Conservation (phyloP, 2,797 vertebrate species). For the Mormyrops attenuatus region DNA sequence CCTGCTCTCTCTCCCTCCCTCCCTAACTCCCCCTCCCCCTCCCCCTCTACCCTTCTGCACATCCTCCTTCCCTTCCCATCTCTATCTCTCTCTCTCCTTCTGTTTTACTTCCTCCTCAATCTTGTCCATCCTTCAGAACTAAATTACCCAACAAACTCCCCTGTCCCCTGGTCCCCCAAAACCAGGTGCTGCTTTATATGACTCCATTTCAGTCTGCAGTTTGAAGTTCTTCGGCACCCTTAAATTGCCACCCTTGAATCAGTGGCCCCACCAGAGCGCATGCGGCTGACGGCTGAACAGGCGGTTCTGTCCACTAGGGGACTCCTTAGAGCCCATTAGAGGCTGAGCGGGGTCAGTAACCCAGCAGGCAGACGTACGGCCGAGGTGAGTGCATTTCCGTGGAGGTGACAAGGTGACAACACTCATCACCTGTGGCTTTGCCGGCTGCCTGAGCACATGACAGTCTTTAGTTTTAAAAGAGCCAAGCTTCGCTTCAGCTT, state of each 20-base stretch:
- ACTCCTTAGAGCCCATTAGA: neutral
- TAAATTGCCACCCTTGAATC: neutral
- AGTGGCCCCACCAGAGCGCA: neutral
- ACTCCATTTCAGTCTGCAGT: neutral
- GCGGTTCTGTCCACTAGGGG: neutral
- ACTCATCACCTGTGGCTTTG: constrained; percentile 16
- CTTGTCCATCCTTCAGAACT: neutral
- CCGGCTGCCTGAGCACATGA: neutral
- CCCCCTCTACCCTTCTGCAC: neutral
- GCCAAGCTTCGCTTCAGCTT: no score
- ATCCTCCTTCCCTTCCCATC: constrained; percentile 20
- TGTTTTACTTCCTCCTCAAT: neutral
- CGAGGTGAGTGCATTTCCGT: constrained; percentile 6
- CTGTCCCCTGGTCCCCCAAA: neutral
- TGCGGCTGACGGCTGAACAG: neutral
- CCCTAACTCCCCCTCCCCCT: neutral
- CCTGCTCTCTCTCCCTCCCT: constrained; percentile 3
- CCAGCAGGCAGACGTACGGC: constrained; percentile 12
- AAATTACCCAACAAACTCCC: neutral
- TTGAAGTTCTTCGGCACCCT: neutral
- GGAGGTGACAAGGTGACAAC: neutral
- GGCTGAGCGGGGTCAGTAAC: neutral
- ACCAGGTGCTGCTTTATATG: neutral
- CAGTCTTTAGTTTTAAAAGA: neutral
- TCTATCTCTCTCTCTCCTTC: neutral